Evolutionary conservation across 2,888 invertebrate genomes (phyloP), one percentile per base, ranked within the genome.

Genomic region (Oxycera nigricornis): DNA sequence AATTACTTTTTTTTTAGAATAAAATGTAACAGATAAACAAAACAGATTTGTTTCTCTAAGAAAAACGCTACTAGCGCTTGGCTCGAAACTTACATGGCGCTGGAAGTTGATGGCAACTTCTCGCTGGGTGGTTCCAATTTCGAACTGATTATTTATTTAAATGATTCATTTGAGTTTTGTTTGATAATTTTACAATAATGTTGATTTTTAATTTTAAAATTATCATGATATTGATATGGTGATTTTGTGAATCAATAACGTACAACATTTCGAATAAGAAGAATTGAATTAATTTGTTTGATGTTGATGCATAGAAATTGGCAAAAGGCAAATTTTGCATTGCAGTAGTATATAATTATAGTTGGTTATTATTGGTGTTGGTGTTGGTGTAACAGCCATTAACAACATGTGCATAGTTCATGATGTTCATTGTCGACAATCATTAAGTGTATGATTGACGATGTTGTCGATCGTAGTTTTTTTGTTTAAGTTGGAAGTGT

Each of bases 111-210:
- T 77, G 79, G 78, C 77, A 80, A 79, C 78, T 81, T 80, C 79
- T 81, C 80, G 76, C 70, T 52, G 70, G 80, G 80, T 78, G 79
- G 79, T 80, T 81, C 81, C 81, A 81, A 80, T 80, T 81, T 81
- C 77, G 81, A 81, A 80, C 81, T 81, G 78, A 77, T 79, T 62
- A 73, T 57, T 59, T 52, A 28, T 72, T 70, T 73, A 50, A 24
- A 50, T 68, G 24, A 61, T 30, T 31, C 4, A 52, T 68, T 68
- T 68, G 50, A 68, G 70, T 67, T 76, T 76, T 73, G 57, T 74
- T 72, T 73, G 73, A 31, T 57, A 73, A 61, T 73, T 57, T 46
- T 39, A n/a, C 46, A 46, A 46, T 46, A 46, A 46, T 7, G 73
- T 55, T 74, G 39, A 57, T 70, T 55, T 72, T 24, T 61, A 11